Percentiles rank a stretch among this genome's conserved stretches.
Conservation (phyloP, 2,888 invertebrate species). For the Dermolepida albohirtum region DNA sequence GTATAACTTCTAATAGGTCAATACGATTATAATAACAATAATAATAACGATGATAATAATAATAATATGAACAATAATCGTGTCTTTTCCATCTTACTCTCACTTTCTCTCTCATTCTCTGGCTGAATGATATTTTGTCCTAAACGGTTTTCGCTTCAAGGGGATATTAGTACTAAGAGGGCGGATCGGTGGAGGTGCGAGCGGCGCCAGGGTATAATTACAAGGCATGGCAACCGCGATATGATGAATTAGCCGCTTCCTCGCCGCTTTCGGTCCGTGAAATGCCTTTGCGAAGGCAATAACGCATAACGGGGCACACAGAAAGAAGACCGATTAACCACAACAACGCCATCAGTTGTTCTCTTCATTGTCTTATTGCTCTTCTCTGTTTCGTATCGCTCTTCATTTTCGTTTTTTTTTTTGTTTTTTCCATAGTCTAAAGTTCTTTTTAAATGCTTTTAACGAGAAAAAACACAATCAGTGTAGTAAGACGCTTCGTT, state of each 20-base stretch:
- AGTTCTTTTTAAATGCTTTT: no score
- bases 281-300: slow-evolving; percentile 49
- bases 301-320: slow-evolving; percentile 48
- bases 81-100: background rate
- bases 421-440: no score
- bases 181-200: slow-evolving; percentile 48
- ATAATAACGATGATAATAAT: no score
- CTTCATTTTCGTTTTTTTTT: no score
- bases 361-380: no score
- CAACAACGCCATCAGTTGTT: no score
- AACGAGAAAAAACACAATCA: no score
- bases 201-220: slow-evolving; percentile 63
- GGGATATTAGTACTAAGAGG: slow-evolving; percentile 44
- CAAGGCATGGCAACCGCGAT: slow-evolving; percentile 62
- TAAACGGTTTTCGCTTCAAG: slow-evolving; percentile 45
- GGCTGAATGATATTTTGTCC: slow-evolving; percentile 26
- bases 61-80: no score
- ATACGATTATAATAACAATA: no score
- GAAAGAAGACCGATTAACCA: background rate
- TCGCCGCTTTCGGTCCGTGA: slow-evolving; percentile 50
- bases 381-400: no score
- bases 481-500: no score
- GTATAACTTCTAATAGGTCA: no score
- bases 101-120: background rate
- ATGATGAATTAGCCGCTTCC: slow-evolving; percentile 64